Conservation (phyloP, 2,888 invertebrate species). For the Lasioglossum zephyrum region DNA sequence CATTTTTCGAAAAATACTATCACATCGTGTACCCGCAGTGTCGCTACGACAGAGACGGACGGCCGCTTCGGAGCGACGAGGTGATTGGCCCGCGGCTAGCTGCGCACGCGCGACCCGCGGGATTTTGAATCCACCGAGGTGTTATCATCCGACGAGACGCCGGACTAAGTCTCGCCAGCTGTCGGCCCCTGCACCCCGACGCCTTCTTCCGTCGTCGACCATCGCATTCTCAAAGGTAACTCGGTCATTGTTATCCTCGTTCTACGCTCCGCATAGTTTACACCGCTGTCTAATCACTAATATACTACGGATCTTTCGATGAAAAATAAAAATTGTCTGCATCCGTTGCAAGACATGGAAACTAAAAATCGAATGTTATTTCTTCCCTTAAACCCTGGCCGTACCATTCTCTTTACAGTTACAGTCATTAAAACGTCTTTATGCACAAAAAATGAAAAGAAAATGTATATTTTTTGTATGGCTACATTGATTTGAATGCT, state of each 20-base stretch:
- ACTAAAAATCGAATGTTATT: no score
- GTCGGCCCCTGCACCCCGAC: neutral
- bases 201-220: neutral
- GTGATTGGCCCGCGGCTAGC: constrained; percentile 71
- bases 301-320: no score
- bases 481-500: no score
- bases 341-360: no score
- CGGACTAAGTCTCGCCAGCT: neutral
- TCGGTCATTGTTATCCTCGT: neutral
- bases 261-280: neutral
- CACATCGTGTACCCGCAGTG: constrained; percentile 77
- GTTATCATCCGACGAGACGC: constrained; percentile 16
- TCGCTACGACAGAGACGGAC: constrained; percentile 75
- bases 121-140: constrained; percentile 43
- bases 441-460: no score
- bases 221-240: constrained; percentile 11
- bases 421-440: no score
- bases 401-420: no score
- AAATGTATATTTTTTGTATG: no score
- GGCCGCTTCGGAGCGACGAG: constrained; percentile 62
- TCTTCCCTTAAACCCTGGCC: no score
- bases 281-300: neutral
- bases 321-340: no score
- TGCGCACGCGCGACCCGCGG: constrained; percentile 65
- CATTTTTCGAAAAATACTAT: constrained; percentile 75